These are phyloP conservation scores for Eupithecia subumbrata DNA, from an alignment of 2,888 invertebrate genomes.

Conservation along the genomic window DNA sequence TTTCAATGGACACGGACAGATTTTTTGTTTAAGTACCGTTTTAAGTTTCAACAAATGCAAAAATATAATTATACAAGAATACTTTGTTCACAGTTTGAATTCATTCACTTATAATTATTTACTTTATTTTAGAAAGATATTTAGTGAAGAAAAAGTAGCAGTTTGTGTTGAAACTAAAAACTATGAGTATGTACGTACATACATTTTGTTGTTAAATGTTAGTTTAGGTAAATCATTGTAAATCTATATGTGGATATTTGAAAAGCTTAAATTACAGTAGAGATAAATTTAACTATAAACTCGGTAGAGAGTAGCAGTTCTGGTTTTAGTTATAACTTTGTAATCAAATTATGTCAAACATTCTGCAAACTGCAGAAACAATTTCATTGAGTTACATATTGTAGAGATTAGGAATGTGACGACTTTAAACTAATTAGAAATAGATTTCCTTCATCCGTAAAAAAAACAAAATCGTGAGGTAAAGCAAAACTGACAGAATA, in stretches of 20 bases:
- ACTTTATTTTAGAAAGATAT: neutral
- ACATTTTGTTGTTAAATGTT: too few species aligned
- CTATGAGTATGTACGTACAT: too few species aligned
- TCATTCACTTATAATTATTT: neutral
- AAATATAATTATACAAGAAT: neutral
- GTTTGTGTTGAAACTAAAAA: too few species aligned
- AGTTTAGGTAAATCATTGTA: too few species aligned
- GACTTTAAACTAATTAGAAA: too few species aligned
- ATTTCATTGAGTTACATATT: neutral
- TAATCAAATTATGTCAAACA: neutral
- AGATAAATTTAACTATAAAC: neutral
- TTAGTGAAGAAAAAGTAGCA: neutral
- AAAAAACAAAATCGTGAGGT: too few species aligned
- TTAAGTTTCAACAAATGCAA: neutral
- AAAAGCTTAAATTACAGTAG: neutral
- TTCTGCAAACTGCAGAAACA: neutral
- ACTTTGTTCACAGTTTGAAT: neutral
- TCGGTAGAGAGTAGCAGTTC: neutral
- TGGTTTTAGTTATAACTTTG: neutral
- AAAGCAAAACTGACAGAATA: too few species aligned
- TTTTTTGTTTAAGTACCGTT: neutral
- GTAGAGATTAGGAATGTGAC: too few species aligned
- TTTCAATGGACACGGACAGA: slow-evolving; percentile 14
- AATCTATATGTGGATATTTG: neutral
- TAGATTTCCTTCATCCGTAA: too few species aligned